Percentiles rank a stretch among this genome's conserved stretches.
Conservation (phyloP, 1,140 invertebrate genomes). For the Saxidomus purpurata region DNA sequence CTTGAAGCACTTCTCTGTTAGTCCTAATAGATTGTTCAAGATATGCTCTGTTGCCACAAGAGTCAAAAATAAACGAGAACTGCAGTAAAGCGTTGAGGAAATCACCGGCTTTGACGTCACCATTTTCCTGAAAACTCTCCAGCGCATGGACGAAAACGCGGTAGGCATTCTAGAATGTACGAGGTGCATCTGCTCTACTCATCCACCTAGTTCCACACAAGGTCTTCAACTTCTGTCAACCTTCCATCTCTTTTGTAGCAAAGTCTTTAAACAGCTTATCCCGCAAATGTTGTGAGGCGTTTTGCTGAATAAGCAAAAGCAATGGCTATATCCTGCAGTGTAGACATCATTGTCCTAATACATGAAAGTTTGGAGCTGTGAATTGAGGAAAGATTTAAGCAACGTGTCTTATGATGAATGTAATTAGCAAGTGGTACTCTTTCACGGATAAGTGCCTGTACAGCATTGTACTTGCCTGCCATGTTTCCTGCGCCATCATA, state of each 20-base stretch:
- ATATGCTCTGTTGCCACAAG: not conserved
- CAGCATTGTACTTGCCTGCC: constrained; percentile 14
- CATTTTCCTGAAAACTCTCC: not conserved
- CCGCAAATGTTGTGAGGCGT: not conserved
- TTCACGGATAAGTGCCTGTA: not conserved
- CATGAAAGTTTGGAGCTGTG: not conserved
- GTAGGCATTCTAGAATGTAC: not conserved
- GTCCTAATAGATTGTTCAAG: not conserved
- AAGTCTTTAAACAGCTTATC: not conserved
- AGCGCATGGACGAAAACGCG: not conserved
- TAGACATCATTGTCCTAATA: constrained; percentile 19
- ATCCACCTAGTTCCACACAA: constrained; percentile 34
- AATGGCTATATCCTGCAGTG: not conserved
- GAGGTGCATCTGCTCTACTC: not conserved
- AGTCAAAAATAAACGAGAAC: not conserved
- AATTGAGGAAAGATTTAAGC: not conserved
- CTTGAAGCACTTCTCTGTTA: not conserved
- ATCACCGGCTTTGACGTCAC: not conserved
- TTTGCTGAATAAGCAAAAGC: not conserved
- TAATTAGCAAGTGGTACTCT: constrained; percentile 16
- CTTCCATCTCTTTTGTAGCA: not conserved
- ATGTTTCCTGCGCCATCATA: constrained; percentile 35
- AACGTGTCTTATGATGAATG: not conserved
- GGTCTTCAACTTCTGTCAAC: constrained; percentile 22
- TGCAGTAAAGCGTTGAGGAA: not conserved